A percentile compares a stretch with the other conserved stretches of the same genome.
Evolutionary conservation across 2,888 invertebrate genomes (phyloP).

Genomic region (Campoplex nolae): DNA sequence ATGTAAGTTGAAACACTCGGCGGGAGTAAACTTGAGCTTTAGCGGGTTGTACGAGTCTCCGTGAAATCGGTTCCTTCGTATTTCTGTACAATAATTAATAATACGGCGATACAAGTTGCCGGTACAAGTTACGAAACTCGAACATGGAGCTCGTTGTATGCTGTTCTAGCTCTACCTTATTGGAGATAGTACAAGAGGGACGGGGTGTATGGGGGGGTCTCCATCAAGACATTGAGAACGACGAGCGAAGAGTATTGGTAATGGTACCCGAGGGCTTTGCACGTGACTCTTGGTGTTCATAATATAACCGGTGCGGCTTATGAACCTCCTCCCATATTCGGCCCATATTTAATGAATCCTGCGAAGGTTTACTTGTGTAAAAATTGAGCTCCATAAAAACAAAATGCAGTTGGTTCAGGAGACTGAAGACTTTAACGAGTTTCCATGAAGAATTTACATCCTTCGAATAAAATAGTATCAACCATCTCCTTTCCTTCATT

Average conservation of each 20-base stretch:
- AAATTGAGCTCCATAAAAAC: not conserved
- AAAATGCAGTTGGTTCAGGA: constrained; percentile 47
- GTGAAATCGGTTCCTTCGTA: constrained; percentile 29
- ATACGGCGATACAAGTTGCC: constrained; percentile 56
- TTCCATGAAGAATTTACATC: constrained; percentile 64
- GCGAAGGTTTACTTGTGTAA: not conserved
- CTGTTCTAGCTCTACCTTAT: constrained; percentile 40
- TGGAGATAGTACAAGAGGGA: constrained; percentile 56
- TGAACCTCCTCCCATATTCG: constrained; percentile 49
- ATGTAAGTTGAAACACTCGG: constrained; percentile 31
- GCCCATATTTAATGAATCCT: constrained; percentile 63
- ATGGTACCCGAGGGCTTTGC: constrained; percentile 63
- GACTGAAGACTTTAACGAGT: constrained; percentile 76
- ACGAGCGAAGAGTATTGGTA: constrained; percentile 48
- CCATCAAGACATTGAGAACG: constrained; percentile 69
- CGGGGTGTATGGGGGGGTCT: constrained; percentile 29
- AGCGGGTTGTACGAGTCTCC: constrained; percentile 19
- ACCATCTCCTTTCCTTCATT: constrained; percentile 19
- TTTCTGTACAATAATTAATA: constrained; percentile 64
- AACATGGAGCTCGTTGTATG: constrained; percentile 42
- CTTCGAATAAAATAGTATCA: constrained; percentile 23
- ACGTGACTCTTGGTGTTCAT: constrained; percentile 69
- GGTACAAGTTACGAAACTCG: constrained; percentile 59
- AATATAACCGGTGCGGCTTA: constrained; percentile 60
- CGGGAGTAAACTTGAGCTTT: constrained; percentile 26